These are phyloP conservation scores for Lagopus muta DNA, from an alignment of 2,113 vertebrate species.

Conservation along the genomic window DNA sequence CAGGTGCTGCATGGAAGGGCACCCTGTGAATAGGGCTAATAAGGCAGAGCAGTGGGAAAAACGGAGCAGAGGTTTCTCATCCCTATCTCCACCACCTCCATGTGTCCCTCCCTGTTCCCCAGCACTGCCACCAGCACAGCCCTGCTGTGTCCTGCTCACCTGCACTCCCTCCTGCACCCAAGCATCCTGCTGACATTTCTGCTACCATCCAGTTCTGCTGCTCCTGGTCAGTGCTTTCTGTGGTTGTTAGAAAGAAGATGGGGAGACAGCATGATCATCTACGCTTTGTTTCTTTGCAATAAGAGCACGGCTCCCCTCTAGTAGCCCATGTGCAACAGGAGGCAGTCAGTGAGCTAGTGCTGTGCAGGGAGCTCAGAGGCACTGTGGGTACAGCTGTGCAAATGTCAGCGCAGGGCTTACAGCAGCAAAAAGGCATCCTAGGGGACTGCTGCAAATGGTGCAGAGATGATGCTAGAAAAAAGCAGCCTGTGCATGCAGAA, in stretches of 20 bases:
- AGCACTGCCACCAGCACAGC: not conserved
- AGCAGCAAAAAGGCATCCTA: not conserved
- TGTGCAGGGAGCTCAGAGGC: not conserved
- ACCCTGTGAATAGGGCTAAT: conserved; percentile 44
- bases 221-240: not conserved
- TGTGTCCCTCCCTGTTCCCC: not conserved
- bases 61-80: not conserved
- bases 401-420: not conserved
- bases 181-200: not conserved
- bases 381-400: not conserved
- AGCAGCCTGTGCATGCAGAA: not conserved
- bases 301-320: not conserved
- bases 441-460: not conserved
- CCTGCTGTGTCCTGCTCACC: fast-evolving
- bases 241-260: not conserved
- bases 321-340: not conserved
- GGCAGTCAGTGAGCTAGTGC: not conserved
- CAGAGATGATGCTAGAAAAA: not conserved
- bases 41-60: conserved; percentile 13
- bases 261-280: fast-evolving
- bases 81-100: fast-evolving
- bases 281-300: not conserved
- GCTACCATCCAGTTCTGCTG: not conserved
- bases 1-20: not conserved
- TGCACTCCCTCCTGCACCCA: not conserved